phyloP scores from a whole-genome alignment of 1,140 invertebrate genomes.

The Vanessa atalanta region DNA sequence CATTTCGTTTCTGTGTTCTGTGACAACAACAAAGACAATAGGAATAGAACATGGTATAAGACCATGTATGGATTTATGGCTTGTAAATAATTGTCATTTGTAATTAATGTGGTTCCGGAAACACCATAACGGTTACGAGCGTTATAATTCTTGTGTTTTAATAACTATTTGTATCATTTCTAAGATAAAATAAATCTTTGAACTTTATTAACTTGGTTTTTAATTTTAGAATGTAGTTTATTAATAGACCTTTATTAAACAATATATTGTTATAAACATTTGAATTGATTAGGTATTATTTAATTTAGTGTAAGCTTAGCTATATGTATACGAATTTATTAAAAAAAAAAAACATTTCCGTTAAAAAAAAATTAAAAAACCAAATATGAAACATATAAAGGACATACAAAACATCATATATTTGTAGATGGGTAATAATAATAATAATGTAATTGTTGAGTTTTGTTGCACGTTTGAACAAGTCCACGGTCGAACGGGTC shows the following conservation, averaged over 20 bases:
- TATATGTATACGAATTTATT: no score
- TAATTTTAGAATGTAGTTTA: no score
- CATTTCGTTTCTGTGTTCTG: neutral
- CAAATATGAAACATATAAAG: neutral
- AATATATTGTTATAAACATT: no score
- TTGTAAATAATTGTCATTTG: conserved; percentile 29
- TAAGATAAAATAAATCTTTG: neutral
- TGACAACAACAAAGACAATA: conserved; percentile 30
- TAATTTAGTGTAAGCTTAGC: no score
- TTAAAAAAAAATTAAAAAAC: no score
- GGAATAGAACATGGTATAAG: conserved; percentile 29
- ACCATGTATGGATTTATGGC: conserved; percentile 41
- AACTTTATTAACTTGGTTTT: no score
- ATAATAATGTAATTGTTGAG: conserved; percentile 36
- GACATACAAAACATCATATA: no score
- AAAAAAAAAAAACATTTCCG: no score
- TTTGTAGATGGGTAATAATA: conserved; percentile 10
- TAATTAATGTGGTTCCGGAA: conserved; percentile 39
- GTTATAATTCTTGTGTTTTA: conserved; percentile 19
- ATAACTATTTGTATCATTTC: neutral
- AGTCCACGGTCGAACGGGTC: conserved; percentile 51
- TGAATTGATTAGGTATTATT: no score
- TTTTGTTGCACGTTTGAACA: conserved; percentile 43
- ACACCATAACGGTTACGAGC: conserved; percentile 29
- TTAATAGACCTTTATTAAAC: no score